Evolutionary conservation across 2,888 invertebrate species (phyloP).

Genomic region (Tribolium freemani): DNA sequence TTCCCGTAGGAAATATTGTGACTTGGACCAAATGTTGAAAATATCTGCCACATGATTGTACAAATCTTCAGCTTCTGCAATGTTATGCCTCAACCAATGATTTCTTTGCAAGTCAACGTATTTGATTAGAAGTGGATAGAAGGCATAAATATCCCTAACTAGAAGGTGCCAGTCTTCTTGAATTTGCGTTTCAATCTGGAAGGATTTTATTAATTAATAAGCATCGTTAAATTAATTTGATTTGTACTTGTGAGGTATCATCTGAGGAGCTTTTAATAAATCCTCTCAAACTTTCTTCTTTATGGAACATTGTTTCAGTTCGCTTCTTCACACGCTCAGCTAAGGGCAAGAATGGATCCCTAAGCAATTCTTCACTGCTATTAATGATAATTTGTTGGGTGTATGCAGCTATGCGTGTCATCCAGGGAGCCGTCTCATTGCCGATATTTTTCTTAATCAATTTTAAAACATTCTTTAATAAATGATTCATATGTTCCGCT

Average conservation of each 20-base stretch:
- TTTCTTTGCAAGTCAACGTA: conserved; percentile 98
- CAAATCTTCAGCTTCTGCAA: conserved; percentile 94
- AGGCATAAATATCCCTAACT: conserved; percentile 98
- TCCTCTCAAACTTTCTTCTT: conserved; percentile 92
- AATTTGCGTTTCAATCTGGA: conserved; percentile 86
- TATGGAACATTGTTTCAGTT: conserved; percentile 92
- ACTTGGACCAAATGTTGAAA: conserved; percentile 99
- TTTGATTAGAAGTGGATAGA: conserved; percentile 98
- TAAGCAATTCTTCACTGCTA: conserved; percentile 94
- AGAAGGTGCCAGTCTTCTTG: conserved; percentile 97
- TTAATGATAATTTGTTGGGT: conserved; percentile 98
- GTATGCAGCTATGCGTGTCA: conserved; percentile 97
- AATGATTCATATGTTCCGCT: conserved; percentile 96
- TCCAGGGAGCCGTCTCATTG: conserved; percentile 97
- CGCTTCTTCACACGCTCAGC: conserved; percentile 92
- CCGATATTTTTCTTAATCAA: conserved; percentile 98
- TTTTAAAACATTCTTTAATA: conserved; percentile 94
- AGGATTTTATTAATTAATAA: conserved; percentile 24
- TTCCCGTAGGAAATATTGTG: conserved; percentile 96
- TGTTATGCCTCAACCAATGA: conserved; percentile 96
- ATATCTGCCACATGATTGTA: conserved; percentile 98
- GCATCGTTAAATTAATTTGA: not conserved
- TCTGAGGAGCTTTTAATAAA: conserved; percentile 89
- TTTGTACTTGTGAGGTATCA: conserved; percentile 85
- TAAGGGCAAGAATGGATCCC: conserved; percentile 95